These are phyloP conservation scores for Saccostrea echinata DNA, from an alignment of 1,140 invertebrate species.

Conservation along the genomic window DNA sequence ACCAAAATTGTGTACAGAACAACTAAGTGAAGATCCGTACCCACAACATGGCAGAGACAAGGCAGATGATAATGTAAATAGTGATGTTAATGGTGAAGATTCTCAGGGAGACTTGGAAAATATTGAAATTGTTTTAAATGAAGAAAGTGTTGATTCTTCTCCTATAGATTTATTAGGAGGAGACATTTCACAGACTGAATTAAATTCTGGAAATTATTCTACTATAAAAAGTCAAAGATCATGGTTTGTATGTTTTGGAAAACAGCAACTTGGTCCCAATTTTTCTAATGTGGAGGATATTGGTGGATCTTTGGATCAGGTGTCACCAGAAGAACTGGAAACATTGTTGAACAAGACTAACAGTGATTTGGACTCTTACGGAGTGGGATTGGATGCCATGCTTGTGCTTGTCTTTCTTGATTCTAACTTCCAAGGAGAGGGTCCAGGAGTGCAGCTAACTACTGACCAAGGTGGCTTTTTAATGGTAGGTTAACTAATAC, in stretches of 20 bases:
- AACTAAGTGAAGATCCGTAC: constrained; percentile 3
- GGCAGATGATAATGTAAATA: neutral
- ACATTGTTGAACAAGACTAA: neutral
- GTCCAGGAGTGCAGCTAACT: neutral
- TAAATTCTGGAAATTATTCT: neutral
- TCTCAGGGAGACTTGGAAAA: constrained; percentile 18
- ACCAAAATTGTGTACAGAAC: constrained; percentile 31
- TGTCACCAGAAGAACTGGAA: neutral
- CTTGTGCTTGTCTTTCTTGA: neutral
- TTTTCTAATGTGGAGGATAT: neutral
- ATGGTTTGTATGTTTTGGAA: neutral
- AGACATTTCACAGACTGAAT: neutral
- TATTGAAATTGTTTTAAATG: constrained; percentile 31
- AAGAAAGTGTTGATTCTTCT: neutral
- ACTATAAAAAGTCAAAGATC: neutral
- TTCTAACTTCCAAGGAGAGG: neutral
- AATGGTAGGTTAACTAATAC: neutral
- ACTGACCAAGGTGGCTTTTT: neutral
- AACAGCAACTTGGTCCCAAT: neutral
- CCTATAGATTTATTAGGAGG: neutral
- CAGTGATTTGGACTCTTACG: neutral
- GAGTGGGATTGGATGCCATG: neutral
- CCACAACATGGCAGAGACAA: neutral
- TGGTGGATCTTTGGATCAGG: neutral
- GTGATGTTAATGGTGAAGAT: neutral